A percentile compares a stretch with the other conserved stretches of the same genome.
phyloP scores from a whole-genome alignment of 2,113 vertebrate species.

The Oreochromis spilurus region DNA sequence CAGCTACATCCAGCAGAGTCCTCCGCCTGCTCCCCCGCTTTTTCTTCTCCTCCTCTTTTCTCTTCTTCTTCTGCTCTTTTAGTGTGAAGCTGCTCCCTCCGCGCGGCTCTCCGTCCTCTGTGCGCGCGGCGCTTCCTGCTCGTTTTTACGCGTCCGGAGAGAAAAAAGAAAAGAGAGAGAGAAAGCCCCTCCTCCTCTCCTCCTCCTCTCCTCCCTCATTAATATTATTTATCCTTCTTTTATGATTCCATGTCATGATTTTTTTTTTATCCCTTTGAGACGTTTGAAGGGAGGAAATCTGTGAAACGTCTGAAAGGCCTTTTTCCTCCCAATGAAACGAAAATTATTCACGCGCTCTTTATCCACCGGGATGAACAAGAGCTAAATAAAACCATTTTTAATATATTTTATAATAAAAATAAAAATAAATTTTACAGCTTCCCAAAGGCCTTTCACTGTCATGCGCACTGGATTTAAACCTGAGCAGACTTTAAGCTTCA shows the following conservation, averaged over 20 bases:
- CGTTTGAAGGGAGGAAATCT: background rate
- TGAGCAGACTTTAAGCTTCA: background rate
- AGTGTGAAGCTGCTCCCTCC: background rate
- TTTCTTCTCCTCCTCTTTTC: background rate
- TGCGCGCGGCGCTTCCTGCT: background rate
- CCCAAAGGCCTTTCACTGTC: background rate
- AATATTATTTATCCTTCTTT: background rate
- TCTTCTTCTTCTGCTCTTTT: background rate
- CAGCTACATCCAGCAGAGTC: slow-evolving; percentile 19
- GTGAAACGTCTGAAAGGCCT: background rate
- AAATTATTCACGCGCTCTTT: background rate
- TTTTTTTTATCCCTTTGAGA: background rate
- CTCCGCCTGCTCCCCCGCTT: background rate
- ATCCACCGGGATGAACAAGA: background rate
- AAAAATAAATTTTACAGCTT: background rate
- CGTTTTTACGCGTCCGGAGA: slow-evolving; percentile 20
- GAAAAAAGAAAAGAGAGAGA: background rate
- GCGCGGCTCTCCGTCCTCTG: background rate
- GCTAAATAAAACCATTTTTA: background rate
- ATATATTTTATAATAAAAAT: background rate
- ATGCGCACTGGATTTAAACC: background rate
- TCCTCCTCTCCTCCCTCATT: background rate
- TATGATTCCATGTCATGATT: background rate
- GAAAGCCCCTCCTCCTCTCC: background rate
- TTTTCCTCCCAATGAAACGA: background rate